phyloP scores from a whole-genome alignment of 2,113 vertebrate genomes.

The Puntigrus tetrazona region DNA sequence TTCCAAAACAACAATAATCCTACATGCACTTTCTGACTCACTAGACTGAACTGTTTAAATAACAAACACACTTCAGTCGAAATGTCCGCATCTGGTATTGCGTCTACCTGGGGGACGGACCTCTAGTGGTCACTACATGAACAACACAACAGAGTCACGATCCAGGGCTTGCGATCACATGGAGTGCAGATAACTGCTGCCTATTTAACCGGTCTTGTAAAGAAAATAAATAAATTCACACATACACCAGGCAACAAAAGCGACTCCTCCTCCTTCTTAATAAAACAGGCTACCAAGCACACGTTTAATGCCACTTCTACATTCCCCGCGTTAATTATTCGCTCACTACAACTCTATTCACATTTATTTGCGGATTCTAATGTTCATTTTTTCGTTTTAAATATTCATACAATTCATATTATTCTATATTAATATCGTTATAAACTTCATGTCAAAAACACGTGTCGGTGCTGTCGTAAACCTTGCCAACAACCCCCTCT shows the following conservation, averaged over 20 bases:
- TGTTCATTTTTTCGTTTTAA: background rate
- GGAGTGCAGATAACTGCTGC: background rate
- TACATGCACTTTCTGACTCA: background rate
- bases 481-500: background rate
- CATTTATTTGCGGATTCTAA: background rate
- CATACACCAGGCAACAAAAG: background rate
- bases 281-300: background rate
- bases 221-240: background rate
- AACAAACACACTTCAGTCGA: background rate
- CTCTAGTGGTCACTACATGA: slow-evolving; percentile 1
- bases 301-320: background rate
- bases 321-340: background rate
- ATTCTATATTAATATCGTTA: too few relatives aligned
- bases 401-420: background rate
- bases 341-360: background rate
- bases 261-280: background rate
- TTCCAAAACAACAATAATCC: background rate
- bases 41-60: background rate
- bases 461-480: background rate
- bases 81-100: too few relatives aligned
- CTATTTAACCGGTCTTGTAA: background rate
- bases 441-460: background rate
- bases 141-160: background rate
- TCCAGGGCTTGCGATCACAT: background rate
- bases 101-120: too few relatives aligned